phyloP scores from a whole-genome alignment of 2,113 vertebrate genomes.

The Vanacampus margaritifer region DNA sequence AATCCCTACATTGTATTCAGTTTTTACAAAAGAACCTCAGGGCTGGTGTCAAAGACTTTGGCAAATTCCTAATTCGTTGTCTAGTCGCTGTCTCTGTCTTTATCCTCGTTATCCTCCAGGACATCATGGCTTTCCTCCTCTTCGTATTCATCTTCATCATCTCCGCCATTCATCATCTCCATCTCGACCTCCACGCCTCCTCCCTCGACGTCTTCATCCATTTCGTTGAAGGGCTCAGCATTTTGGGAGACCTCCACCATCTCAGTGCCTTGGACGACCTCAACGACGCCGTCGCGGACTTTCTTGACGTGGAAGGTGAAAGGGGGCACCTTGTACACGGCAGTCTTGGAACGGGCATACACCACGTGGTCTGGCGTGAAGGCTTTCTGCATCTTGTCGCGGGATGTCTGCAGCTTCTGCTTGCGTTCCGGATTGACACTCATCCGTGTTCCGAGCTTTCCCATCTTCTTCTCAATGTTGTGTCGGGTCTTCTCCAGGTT shows the following conservation, averaged over 20 bases:
- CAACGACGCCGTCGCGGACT: slow-evolving; percentile 85
- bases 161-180: slow-evolving; percentile 68
- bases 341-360: slow-evolving; percentile 88
- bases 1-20: background rate
- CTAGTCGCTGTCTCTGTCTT: slow-evolving; percentile 82
- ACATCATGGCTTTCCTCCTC: slow-evolving; percentile 76
- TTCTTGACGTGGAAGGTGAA: slow-evolving; percentile 98
- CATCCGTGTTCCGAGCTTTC: slow-evolving; percentile 90
- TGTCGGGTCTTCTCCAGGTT: slow-evolving; percentile 84
- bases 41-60: background rate
- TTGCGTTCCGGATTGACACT: slow-evolving; percentile 83
- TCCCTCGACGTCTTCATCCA: slow-evolving; percentile 45
- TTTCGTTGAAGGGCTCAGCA: slow-evolving; percentile 34
- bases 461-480: slow-evolving; percentile 96
- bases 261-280: slow-evolving; percentile 86
- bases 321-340: slow-evolving; percentile 93
- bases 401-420: slow-evolving; percentile 89
- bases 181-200: slow-evolving; percentile 68
- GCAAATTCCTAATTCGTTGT: slow-evolving; percentile 6
- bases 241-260: slow-evolving; percentile 86
- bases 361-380: slow-evolving; percentile 93
- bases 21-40: background rate
- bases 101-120: slow-evolving; percentile 83
- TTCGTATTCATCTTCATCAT: slow-evolving; percentile 58
- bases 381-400: slow-evolving; percentile 91